These are phyloP conservation scores for Leptoteleia sp. DNA, from an alignment of 1,140 invertebrate genomes.

Conservation along the genomic window DNA sequence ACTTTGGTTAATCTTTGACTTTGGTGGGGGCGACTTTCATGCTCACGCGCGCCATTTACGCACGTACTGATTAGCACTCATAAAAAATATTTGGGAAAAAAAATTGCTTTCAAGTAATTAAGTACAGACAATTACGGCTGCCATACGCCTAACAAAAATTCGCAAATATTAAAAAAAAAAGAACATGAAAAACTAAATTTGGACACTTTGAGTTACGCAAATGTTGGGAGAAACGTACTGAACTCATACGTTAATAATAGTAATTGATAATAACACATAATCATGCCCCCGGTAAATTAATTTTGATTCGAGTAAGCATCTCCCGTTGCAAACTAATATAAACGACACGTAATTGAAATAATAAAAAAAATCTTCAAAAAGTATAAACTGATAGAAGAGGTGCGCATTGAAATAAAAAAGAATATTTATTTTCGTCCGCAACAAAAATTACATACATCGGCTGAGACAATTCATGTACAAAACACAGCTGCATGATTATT, in stretches of 20 bases:
- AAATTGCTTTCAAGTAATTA: conserved; percentile 49
- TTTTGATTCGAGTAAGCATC: conserved; percentile 6
- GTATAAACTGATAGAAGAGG: conserved; percentile 1
- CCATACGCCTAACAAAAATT: conserved; percentile 17
- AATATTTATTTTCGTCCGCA: neutral
- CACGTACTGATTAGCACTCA: conserved; percentile 32
- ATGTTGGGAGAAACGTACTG: conserved; percentile 3
- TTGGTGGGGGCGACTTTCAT: conserved; percentile 7
- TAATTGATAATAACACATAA: neutral
- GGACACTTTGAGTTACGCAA: conserved; percentile 39
- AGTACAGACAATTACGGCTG: conserved; percentile 51
- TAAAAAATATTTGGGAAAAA: conserved; percentile 17
- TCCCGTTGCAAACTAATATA: conserved; percentile 9
- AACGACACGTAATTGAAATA: neutral
- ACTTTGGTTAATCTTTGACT: conserved; percentile 62
- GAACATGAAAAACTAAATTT: conserved; percentile 1
- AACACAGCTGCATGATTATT: conserved; percentile 23
- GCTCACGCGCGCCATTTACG: conserved; percentile 22
- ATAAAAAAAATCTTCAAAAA: conserved; percentile 12
- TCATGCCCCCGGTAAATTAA: neutral
- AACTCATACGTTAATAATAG: conserved; percentile 2
- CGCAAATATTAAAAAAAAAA: conserved; percentile 9
- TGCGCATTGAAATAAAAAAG: neutral
- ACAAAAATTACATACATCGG: conserved; percentile 24
- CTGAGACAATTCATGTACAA: conserved; percentile 27